These are phyloP conservation scores for Lithophane leautieri DNA, from an alignment of 2,888 invertebrate genomes.

Conservation along the genomic window DNA sequence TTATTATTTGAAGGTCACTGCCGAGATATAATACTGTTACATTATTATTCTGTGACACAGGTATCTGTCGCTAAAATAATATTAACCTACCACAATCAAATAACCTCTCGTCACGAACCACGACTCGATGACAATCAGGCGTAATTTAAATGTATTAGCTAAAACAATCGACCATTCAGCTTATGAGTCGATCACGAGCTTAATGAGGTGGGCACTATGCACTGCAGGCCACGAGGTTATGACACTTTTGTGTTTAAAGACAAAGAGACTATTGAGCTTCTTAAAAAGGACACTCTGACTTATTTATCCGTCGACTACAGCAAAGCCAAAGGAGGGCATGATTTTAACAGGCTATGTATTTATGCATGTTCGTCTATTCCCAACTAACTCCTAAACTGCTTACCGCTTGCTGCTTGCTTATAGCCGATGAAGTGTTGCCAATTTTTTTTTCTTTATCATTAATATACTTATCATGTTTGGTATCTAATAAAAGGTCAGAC, in stretches of 20 bases:
- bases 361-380: neutral
- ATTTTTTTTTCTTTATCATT: too few species aligned
- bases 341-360: neutral
- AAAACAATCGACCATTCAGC: slow-evolving; percentile 54
- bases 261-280: slow-evolving; percentile 29
- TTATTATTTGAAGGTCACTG: too few species aligned
- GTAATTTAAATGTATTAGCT: slow-evolving; percentile 51
- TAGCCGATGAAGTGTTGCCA: too few species aligned
- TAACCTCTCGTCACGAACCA: slow-evolving; percentile 31
- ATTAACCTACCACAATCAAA: slow-evolving; percentile 18
- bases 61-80: slow-evolving; percentile 10
- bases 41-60: too few species aligned
- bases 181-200: slow-evolving; percentile 42
- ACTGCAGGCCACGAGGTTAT: neutral
- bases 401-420: too few species aligned
- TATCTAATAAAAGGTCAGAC: too few species aligned
- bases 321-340: neutral
- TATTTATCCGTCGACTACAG: neutral
- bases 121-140: slow-evolving; percentile 15
- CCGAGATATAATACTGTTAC: too few species aligned
- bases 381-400: neutral
- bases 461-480: too few species aligned
- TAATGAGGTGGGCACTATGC: slow-evolving; percentile 27
- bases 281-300: neutral
- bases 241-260: slow-evolving; percentile 21